Evolutionary conservation across 1,140 invertebrate genomes (phyloP).

Genomic region (Diuraphis noxia): DNA sequence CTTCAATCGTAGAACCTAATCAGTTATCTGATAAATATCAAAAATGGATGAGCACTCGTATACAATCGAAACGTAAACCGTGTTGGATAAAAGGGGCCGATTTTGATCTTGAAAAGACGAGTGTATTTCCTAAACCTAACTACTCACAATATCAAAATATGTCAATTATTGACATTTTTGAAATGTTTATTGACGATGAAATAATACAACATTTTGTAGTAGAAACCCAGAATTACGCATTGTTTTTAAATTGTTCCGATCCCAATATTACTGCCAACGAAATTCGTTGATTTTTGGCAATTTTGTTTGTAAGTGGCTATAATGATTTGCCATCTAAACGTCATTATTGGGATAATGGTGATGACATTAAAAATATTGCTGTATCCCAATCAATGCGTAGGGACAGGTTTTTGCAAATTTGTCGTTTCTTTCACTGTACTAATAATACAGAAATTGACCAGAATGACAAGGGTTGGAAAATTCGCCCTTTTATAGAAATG

Average conservation of each 20-base stretch:
- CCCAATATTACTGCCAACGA: too few relatives aligned
- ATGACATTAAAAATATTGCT: slow-evolving; percentile 11
- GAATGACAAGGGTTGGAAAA: slow-evolving; percentile 12
- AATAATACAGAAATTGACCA: slow-evolving; percentile 7
- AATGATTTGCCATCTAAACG: slow-evolving; percentile 14
- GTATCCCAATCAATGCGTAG: neutral
- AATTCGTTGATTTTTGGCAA: slow-evolving; percentile 49
- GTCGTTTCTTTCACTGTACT: neutral
- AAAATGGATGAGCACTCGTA: neutral
- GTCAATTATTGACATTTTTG: neutral
- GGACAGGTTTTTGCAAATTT: slow-evolving; percentile 20
- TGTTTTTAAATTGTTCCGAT: too few relatives aligned
- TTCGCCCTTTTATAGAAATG: neutral
- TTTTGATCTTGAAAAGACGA: neutral
- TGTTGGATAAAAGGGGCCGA: neutral
- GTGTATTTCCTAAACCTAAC: neutral
- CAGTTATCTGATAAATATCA: neutral
- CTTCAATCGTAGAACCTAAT: neutral
- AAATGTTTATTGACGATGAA: neutral
- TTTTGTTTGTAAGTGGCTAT: slow-evolving; percentile 58
- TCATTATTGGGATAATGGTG: slow-evolving; percentile 21
- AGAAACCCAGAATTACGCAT: too few relatives aligned
- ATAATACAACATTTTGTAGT: neutral
- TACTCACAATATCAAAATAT: slow-evolving; percentile 57
- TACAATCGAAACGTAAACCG: neutral